Evolutionary conservation across 2,113 vertebrate species (phyloP).

Genomic region (Paradisaea rubra): DNA sequence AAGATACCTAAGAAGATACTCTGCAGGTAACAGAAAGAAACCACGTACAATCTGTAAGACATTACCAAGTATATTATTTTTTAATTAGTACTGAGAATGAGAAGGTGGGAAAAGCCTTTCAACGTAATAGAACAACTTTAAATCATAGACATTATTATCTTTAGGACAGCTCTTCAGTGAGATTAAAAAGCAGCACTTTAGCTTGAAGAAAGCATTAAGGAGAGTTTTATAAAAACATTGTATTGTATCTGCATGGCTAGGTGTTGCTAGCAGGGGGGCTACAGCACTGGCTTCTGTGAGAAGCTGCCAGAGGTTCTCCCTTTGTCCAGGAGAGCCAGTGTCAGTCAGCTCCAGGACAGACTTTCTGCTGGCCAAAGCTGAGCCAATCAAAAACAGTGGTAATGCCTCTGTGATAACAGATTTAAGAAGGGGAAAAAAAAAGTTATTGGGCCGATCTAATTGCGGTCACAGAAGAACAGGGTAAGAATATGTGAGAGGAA

Average conservation of each 20-base stretch:
- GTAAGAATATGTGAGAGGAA: background rate
- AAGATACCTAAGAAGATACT: background rate
- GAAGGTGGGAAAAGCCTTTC: background rate
- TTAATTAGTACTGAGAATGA: background rate
- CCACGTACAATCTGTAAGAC: background rate
- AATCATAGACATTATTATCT: background rate
- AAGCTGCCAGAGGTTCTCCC: background rate
- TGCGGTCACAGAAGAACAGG: background rate
- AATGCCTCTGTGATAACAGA: background rate
- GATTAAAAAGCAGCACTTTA: background rate
- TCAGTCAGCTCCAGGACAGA: background rate
- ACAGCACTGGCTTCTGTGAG: background rate
- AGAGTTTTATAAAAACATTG: background rate
- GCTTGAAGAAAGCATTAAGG: background rate
- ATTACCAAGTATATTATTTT: background rate
- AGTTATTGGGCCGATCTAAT: too few species aligned
- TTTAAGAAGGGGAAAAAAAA: background rate
- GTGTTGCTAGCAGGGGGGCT: too few species aligned
- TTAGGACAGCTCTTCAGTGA: background rate
- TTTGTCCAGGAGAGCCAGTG: background rate
- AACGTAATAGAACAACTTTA: background rate
- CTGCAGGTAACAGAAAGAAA: background rate
- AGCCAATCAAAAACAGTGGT: background rate
- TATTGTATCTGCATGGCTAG: accelerated
- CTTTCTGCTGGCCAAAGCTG: background rate